A percentile compares a stretch with the other conserved stretches of the same genome.
Conservation (phyloP, 2,888 invertebrate genomes). For the Strigamia maritima region DNA sequence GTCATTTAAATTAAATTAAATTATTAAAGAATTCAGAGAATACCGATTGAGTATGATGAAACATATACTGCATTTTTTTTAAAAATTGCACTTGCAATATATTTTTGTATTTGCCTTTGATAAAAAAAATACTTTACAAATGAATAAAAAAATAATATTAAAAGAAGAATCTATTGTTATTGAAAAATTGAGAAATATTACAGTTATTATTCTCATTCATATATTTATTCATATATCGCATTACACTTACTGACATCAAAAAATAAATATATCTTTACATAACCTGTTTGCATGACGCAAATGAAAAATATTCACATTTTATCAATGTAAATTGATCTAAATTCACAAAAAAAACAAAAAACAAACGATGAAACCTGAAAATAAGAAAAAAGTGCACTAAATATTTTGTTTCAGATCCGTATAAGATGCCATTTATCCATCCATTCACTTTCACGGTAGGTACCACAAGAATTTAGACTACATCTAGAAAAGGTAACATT, state of each 20-base stretch:
- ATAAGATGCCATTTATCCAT: neutral
- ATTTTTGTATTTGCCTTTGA: too few relatives aligned
- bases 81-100: too few relatives aligned
- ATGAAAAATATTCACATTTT: neutral
- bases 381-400: neutral
- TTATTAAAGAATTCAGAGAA: too few relatives aligned
- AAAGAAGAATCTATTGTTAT: neutral
- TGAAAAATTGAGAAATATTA: neutral
- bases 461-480: neutral
- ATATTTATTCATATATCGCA: neutral
- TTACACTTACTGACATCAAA: neutral
- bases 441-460: neutral
- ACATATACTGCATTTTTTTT: too few relatives aligned
- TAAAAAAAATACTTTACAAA: too few relatives aligned
- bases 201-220: neutral
- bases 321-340: slow-evolving; percentile 2
- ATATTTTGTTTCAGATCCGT: neutral
- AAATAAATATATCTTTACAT: neutral
- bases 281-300: slow-evolving; percentile 4
- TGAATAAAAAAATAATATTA: neutral
- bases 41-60: too few relatives aligned
- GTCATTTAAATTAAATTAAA: too few relatives aligned
- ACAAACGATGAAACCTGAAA: neutral
- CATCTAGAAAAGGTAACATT: neutral
- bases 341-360: neutral